Base-by-base conservation (phyloP, 1,140 invertebrate species). In the Cydia strobilella region DNA sequence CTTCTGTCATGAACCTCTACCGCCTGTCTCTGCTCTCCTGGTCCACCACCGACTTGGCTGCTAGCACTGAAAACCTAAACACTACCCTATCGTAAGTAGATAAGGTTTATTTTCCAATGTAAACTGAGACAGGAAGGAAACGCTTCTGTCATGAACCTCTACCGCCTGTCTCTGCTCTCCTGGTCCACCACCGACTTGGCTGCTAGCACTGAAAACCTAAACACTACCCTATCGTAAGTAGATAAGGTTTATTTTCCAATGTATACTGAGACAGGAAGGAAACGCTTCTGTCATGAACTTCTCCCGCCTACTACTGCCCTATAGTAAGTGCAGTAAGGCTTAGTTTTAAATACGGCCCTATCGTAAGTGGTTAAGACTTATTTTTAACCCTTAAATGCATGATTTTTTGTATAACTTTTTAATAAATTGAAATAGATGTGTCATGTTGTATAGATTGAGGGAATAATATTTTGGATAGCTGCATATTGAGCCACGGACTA, bases 161-260 rank as follows among this genome's bases (percentile, higher is more conserved):
- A 96, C 23, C 94, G 97, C 27, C 93, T 97, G 18, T 98, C 97
- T 20, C 93, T 98, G 48, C 94, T 98, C 7, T 97, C 96, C 84
- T 96, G 96, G 94, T 97, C 97, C 74, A 95, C 96, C 77, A 96
- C 96, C 35, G 97, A 97, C 91, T 93, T 97, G 48, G 96, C 96
- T n/a, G 95, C 94, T 23, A 97, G 96, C 71, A 95, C 94, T 69
- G 96, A 97, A 86, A 97, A 96, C 91, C 89, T 95, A 59, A 90
- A 90, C 72, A 84, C 84, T 27, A 86, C 86, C 9, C 76, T 89
- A 1, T 88, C 86, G 89, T 90, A 39, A 82, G 87, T 87, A 5
- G 0, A 18, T 18, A 18, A n/a, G 48, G 48, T 12, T 51, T 51
- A 51, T 1, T 51, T 51, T 15, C 12, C 15, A 51, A 4, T 51